These are phyloP conservation scores for Lepus americanus DNA, from an alignment of 2,113 vertebrate species.

Conservation along the genomic window DNA sequence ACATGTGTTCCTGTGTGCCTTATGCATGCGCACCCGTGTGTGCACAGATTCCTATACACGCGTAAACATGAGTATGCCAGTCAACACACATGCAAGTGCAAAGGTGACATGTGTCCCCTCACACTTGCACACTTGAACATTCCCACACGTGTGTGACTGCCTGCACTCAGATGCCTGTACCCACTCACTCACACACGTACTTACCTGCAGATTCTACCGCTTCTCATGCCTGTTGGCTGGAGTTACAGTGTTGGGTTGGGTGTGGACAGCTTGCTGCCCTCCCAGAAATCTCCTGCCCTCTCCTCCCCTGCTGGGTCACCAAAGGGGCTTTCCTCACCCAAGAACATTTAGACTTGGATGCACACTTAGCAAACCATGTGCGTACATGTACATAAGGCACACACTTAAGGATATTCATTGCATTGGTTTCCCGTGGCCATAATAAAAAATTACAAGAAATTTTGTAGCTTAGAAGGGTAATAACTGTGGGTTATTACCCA, in stretches of 20 bases:
- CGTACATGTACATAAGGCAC: not conserved
- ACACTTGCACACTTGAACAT: not conserved
- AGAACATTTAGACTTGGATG: not conserved
- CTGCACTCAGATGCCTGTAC: not conserved
- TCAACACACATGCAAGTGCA: rapidly evolving
- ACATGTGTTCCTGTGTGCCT: not conserved
- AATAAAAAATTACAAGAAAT: not conserved
- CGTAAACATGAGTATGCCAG: not conserved
- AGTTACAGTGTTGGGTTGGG: not conserved
- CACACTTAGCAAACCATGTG: not conserved
- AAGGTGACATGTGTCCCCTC: not conserved
- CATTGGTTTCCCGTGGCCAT: not conserved
- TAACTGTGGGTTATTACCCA: not conserved
- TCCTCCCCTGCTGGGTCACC: not conserved
- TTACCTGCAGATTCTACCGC: not conserved
- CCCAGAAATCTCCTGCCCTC: not conserved
- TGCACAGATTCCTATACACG: not conserved
- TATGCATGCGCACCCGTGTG: not conserved
- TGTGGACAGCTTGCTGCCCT: not conserved
- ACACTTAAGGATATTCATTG: not conserved
- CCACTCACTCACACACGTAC: not conserved
- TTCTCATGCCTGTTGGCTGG: not conserved
- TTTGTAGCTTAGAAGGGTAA: not conserved
- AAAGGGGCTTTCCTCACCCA: not conserved
- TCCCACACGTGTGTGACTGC: too few relatives aligned